phyloP scores from a whole-genome alignment of 2,113 vertebrate species.

The Burhinus bistriatus region DNA sequence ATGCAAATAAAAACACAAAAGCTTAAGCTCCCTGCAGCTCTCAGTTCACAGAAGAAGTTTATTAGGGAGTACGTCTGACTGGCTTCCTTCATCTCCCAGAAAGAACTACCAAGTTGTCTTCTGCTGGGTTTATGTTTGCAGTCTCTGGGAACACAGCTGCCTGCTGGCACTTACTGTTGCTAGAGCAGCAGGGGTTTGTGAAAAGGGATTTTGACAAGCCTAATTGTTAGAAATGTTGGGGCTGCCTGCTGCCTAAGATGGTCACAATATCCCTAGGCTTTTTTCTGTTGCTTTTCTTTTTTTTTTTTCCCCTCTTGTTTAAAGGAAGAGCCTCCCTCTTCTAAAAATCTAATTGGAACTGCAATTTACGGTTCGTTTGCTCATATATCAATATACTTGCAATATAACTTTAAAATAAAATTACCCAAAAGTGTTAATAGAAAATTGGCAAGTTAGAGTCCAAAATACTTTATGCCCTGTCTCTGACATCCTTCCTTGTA shows the following conservation, averaged over 20 bases:
- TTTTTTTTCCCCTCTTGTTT: neutral
- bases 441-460: neutral
- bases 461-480: neutral
- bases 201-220: neutral
- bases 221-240: conserved; percentile 10
- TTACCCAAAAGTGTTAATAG: neutral
- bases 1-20: conserved; percentile 36
- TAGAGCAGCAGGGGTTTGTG: neutral
- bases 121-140: neutral
- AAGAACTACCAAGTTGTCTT: conserved; percentile 28
- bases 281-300: neutral
- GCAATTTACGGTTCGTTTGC: neutral
- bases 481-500: neutral
- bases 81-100: neutral
- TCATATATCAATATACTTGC: neutral
- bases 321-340: neutral
- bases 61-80: neutral
- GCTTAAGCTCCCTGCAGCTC: neutral
- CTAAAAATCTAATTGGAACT: neutral
- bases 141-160: neutral
- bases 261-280: neutral
- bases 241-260: conserved; percentile 14
- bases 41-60: neutral
- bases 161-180: conserved; percentile 14
- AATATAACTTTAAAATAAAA: neutral